A percentile compares a stretch with the other conserved stretches of the same genome.
Conservation (phyloP, 2,113 vertebrate species). For the Sprattus sprattus region DNA sequence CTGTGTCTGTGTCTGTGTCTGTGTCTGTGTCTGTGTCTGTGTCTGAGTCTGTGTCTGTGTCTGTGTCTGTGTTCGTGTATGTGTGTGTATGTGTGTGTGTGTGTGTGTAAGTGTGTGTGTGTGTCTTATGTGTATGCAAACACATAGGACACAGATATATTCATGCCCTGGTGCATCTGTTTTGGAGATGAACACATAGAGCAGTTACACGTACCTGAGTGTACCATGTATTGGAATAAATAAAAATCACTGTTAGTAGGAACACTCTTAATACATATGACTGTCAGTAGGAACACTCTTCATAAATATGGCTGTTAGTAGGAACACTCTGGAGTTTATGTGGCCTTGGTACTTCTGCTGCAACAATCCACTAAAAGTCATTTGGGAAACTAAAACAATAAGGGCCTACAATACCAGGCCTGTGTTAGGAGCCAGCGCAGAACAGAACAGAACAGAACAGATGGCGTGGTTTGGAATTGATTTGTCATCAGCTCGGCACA, state of each 20-base stretch:
- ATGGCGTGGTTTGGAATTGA: conserved; percentile 6
- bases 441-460: not conserved
- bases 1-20: conserved; percentile 9
- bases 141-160: not conserved
- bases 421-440: not conserved
- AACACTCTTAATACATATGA: not conserved
- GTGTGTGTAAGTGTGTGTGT: not conserved
- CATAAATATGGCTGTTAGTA: not conserved
- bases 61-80: not conserved
- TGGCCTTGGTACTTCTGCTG: not conserved
- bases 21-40: conserved; percentile 22
- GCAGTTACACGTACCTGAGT: not conserved
- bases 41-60: not conserved
- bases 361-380: not conserved
- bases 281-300: not conserved
- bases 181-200: not conserved
- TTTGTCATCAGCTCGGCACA: conserved; percentile 20
- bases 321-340: not conserved
- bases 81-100: not conserved
- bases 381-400: conserved; percentile 17
- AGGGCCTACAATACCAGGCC: not conserved
- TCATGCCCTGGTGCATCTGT: not conserved
- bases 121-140: not conserved
- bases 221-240: not conserved
- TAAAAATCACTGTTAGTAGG: not conserved